Evolutionary conservation across 2,113 vertebrate genomes (phyloP).

Genomic region (Plecotus auritus): DNA sequence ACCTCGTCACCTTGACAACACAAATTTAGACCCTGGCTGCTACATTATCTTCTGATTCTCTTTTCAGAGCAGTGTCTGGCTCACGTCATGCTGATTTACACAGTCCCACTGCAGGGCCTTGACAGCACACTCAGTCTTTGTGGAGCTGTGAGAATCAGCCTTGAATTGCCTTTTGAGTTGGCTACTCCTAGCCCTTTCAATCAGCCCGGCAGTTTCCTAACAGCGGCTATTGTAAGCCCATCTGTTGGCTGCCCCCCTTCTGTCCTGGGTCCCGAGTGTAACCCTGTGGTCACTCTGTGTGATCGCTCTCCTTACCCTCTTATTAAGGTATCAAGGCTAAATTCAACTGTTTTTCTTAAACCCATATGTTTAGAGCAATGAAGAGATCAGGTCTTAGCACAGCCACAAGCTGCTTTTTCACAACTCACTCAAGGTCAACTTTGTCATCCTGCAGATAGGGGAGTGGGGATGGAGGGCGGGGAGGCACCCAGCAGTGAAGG

Average conservation of each 20-base stretch:
- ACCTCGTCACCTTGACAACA: constrained; percentile 36
- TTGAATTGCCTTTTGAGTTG: background rate
- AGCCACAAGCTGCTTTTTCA: background rate
- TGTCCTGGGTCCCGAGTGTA: background rate
- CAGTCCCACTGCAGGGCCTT: rapidly evolving
- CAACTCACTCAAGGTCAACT: background rate
- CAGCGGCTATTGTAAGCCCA: background rate
- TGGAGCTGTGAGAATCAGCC: background rate
- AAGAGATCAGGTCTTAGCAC: background rate
- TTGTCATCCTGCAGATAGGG: background rate
- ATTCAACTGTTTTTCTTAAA: background rate
- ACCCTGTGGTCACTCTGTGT: background rate
- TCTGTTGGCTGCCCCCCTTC: background rate
- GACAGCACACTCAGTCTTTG: background rate
- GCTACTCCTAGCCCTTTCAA: background rate
- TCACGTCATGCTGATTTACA: background rate
- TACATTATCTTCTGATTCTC: background rate
- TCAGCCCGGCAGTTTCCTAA: background rate
- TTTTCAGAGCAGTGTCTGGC: background rate
- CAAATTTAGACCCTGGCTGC: background rate
- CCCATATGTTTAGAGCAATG: background rate
- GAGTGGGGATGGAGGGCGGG: too few species aligned
- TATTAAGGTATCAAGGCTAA: background rate
- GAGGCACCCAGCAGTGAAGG: background rate
- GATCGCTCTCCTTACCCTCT: background rate